phyloP scores from a whole-genome alignment of 2,797 vertebrate genomes.

The Melanotaenia boesemani region DNA sequence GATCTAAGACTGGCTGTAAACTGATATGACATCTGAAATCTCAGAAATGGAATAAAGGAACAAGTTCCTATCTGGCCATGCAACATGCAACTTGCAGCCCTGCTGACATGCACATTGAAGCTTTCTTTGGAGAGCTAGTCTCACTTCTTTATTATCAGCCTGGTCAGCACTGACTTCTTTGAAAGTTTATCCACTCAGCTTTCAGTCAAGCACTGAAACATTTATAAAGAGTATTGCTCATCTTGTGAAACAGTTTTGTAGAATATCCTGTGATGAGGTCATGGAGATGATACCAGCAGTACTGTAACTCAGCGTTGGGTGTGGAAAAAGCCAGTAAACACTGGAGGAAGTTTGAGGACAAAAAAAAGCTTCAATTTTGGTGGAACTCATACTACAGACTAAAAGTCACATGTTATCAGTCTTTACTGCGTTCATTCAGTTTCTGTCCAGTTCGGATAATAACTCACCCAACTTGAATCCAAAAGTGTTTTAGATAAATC shows the following conservation, averaged over 20 bases:
- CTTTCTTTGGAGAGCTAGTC: background rate
- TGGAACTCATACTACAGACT: no score
- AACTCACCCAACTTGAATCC: no score
- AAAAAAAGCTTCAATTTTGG: no score
- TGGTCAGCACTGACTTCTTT: conserved; percentile 8
- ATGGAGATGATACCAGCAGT: background rate
- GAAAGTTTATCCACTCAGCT: conserved; percentile 24
- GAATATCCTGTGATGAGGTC: background rate
- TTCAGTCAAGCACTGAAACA: background rate
- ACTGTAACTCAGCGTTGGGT: background rate
- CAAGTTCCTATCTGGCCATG: no score
- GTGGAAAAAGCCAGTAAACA: background rate
- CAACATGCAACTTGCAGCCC: background rate
- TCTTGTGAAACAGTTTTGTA: background rate
- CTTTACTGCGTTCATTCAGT: no score
- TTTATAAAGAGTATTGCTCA: background rate
- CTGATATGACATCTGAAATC: no score
- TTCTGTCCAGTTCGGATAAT: no score
- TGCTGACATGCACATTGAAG: conserved; percentile 19
- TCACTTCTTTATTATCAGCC: conserved; percentile 42
- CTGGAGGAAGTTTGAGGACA: background rate
- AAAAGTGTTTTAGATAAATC: no score
- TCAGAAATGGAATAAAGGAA: no score
- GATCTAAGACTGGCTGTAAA: no score
- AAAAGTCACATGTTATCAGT: background rate